Conservation (phyloP, 92 coral and sea anemone genomes). For the Phenganax subtilis region DNA sequence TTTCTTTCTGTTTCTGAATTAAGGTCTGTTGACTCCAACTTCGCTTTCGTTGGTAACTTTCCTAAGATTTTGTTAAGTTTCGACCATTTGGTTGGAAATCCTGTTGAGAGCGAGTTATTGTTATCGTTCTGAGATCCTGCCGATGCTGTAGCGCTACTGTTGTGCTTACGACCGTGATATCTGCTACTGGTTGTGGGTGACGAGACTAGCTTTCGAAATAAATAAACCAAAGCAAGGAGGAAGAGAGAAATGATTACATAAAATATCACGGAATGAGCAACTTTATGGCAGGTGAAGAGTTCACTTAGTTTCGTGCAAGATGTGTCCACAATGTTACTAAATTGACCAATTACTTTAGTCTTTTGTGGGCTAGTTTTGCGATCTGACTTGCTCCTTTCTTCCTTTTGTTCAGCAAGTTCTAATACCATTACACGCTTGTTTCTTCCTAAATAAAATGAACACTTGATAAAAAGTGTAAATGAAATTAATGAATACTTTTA, state of each 20-base stretch:
- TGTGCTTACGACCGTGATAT: conserved; percentile 19
- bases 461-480: neutral
- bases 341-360: conserved; percentile 17
- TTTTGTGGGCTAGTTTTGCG: conserved; percentile 7
- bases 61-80: conserved; percentile 5
- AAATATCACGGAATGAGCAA: conserved; percentile 84
- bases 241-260: conserved; percentile 73
- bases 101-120: conserved; percentile 1
- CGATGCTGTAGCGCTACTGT: neutral
- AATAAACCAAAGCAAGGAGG: conserved; percentile 68
- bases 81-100: conserved; percentile 30
- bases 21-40: neutral
- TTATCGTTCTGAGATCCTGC: neutral
- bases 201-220: conserved; percentile 83
- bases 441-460: conserved; percentile 12
- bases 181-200: neutral
- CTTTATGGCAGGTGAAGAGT: conserved; percentile 78
- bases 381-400: neutral
- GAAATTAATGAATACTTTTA: too few relatives aligned
- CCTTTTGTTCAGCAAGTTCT: conserved; percentile 15
- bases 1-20: conserved; percentile 9
- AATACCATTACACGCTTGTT: conserved; percentile 32
- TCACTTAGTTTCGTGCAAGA: conserved; percentile 54
- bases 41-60: neutral
- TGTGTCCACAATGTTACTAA: neutral